Evolutionary conservation across 2,888 invertebrate genomes (phyloP), one percentile per base, ranked within the genome.

Genomic region (Mesorhabditis spiculigera): DNA sequence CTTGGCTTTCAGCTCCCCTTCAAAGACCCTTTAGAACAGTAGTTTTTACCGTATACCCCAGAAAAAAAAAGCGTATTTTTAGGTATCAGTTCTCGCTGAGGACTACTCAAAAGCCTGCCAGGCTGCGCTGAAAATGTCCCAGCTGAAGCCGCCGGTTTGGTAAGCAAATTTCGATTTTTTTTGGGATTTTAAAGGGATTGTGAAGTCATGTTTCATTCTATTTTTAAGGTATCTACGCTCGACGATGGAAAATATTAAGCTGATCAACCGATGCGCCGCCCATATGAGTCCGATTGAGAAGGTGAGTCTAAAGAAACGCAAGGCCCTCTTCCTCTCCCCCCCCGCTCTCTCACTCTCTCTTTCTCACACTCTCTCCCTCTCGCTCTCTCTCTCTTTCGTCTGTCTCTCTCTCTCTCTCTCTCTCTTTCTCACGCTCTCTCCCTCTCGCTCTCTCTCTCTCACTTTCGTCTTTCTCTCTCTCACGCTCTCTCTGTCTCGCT

Each of bases 191-290:
- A 44, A 3, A 41, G 3, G 16, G 43, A 8, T 44, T 42, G 43
- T 66, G 28, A 44, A n/a, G 45, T 4, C 28, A 16, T n/a, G n/a
- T n/a, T n/a, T n/a, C n/a, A n/a, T n/a, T n/a, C n/a, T n/a, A n/a
- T n/a, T n/a, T 45, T 79, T 61, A 78, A 90, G 90, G 90, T 95
- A 95, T 87, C 89, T 98, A 73, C 97, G 96, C 86, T 94, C 94
- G 0, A 94, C 94, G 16, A 93, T 95, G 86, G 94, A 94, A 41
- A 97, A 97, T 87, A 95, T 96, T 80, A 91, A 92, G 79, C 89
- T 98, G 72, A 97, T 97, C 85, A 93, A 87, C 75, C 90, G 92
- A 76, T 95, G 95, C 72, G 80, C 85, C 5, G 82, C 81, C 13
- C 81, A 81, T n/a, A 74, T 81, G 45, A 78, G 78, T 41, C 78